These are phyloP conservation scores for Caenorhabditis virilis DNA, from an alignment of 2,888 invertebrate genomes.

Conservation along the genomic window DNA sequence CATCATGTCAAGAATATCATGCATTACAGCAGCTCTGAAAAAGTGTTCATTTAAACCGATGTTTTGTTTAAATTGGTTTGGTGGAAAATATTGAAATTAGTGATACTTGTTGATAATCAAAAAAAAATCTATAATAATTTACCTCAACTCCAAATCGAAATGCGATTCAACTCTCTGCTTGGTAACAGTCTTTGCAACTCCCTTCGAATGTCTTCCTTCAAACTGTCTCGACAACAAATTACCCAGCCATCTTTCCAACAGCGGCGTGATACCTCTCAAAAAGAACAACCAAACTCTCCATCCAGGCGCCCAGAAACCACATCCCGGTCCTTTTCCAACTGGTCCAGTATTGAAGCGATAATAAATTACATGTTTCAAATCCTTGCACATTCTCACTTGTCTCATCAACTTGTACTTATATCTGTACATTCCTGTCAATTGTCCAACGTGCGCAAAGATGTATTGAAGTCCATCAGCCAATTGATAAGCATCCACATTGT, in stretches of 20 bases:
- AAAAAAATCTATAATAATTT: too few species aligned
- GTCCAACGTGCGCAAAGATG: slow-evolving; percentile 98
- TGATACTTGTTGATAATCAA: too few species aligned
- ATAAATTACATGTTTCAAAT: slow-evolving; percentile 97
- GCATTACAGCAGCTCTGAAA: slow-evolving; percentile 73
- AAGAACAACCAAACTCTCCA: slow-evolving; percentile 99
- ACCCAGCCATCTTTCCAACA: slow-evolving; percentile 97
- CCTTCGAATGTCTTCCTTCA: slow-evolving; percentile 98
- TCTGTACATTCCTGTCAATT: slow-evolving; percentile 98
- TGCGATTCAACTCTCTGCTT: slow-evolving; percentile 99
- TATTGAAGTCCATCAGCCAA: slow-evolving; percentile 97
- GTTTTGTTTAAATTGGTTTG: too few species aligned
- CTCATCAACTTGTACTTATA: slow-evolving; percentile 70
- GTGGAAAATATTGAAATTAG: too few species aligned
- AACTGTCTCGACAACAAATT: slow-evolving; percentile 97
- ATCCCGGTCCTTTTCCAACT: slow-evolving; percentile 68
- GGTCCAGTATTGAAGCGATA: slow-evolving; percentile 76
- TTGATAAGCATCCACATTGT: slow-evolving; percentile 98
- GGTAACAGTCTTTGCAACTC: slow-evolving; percentile 97
- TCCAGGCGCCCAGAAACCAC: slow-evolving; percentile 73
- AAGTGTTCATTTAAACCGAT: too few species aligned
- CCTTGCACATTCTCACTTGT: slow-evolving; percentile 90
- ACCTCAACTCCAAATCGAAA: slow-evolving; percentile 94
- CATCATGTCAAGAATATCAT: slow-evolving; percentile 99
- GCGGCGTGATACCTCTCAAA: slow-evolving; percentile 96